Base-by-base conservation (phyloP, 1,140 invertebrate genomes). In the Apis dorsata region DNA sequence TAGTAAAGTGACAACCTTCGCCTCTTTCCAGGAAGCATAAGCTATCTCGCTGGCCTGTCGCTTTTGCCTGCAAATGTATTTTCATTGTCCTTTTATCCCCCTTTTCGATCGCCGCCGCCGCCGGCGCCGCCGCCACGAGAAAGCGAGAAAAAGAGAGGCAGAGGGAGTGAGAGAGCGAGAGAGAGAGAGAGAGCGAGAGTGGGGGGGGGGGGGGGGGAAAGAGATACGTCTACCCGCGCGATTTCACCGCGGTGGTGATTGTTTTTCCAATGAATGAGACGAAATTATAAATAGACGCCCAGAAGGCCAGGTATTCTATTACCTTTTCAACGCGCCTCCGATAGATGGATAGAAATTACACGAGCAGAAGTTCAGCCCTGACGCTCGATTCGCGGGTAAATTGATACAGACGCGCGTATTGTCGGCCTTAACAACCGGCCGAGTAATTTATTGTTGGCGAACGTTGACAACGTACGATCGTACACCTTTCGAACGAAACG, bases 51-150 rank as follows among this genome's bases (percentile, higher is more conserved):
- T 83, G 81, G 85, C 86, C 86, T 86, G 86, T 87, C 86, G 86
- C 86, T 87, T 87, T 84, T 74, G 85, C 85, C 86, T 9, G 86
- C 85, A 83, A 86, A 86, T 87, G 86, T 86, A 86, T 87, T 87
- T 87, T 87, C 86, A 87, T 87, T 87, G 86, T 87, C 86, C 85
- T 82, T 87, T 87, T 87, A 87, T 87, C 85, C 86, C 78, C 57
- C 85, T 60, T 51, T 74, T 76, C 81, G 81, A 83, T 79, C 86
- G 65, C 53, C 65, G 34, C 71, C 10, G 19, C 57, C 34, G 17
- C 21, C 34, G n/a, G n/a, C n/a, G 34, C 34, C 28, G 34, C 4
- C 2, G 34, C 34, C 34, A 0, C 34, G 34, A 44, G 34, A 44
- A n/a, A 15, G 53, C 53, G 53, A 55, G 53, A 12, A 13, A 7